Percentiles rank a stretch among this genome's conserved stretches.
phyloP scores from a whole-genome alignment of 2,113 vertebrate species.

The Alaudala cheleensis region DNA sequence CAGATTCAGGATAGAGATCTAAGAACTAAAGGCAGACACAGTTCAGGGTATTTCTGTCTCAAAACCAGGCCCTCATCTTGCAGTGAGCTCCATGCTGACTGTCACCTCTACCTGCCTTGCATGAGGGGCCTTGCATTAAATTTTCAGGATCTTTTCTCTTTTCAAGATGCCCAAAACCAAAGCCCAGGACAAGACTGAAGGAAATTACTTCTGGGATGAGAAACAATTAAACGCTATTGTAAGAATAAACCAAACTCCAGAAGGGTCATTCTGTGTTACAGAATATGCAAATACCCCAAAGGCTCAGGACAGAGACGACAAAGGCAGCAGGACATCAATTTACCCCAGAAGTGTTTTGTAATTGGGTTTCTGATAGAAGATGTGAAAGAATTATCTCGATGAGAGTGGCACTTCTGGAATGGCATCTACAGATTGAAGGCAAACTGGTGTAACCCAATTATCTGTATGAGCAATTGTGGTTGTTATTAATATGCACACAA shows the following conservation, averaged over 20 bases:
- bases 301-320: not conserved
- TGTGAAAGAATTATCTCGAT: not conserved
- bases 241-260: not conserved
- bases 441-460: not conserved
- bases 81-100: not conserved
- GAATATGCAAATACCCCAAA: not conserved
- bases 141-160: not conserved
- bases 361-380: not conserved
- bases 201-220: not conserved
- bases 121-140: not conserved
- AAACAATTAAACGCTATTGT: not conserved
- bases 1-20: not conserved
- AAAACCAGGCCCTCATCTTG: not conserved
- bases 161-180: not conserved
- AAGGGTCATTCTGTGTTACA: not conserved
- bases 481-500: not conserved
- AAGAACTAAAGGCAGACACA: not conserved
- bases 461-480: not conserved
- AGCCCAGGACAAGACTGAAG: not conserved
- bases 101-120: not conserved
- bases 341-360: not conserved
- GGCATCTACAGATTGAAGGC: not conserved
- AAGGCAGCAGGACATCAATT: not conserved
- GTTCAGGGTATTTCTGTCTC: not conserved
- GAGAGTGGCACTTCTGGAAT: not conserved